Evolutionary conservation across 2,797 vertebrate species (phyloP).

Genomic region (Aselliscus stoliczkanus): DNA sequence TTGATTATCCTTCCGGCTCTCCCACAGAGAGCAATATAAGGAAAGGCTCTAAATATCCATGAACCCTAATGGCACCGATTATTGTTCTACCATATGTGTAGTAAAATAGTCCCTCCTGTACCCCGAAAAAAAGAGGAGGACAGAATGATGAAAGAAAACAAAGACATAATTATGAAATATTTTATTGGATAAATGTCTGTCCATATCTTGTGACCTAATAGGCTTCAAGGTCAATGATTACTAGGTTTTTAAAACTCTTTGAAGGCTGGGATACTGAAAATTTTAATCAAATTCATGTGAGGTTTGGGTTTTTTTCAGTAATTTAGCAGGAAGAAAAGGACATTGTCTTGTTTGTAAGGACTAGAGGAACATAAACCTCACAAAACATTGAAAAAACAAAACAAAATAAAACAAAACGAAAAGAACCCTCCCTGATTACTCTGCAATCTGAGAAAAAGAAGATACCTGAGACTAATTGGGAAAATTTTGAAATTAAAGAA

Average conservation of each 20-base stretch:
- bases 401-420: neutral
- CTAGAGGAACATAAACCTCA: neutral
- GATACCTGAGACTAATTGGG: neutral
- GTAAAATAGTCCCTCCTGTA: neutral
- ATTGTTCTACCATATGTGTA: neutral
- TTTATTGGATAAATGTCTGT: neutral
- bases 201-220: neutral
- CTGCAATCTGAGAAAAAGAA: neutral
- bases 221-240: neutral
- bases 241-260: neutral
- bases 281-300: neutral
- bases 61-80: neutral
- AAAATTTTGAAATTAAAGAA: neutral
- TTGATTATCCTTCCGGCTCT: neutral
- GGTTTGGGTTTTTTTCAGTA: neutral
- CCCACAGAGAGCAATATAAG: neutral
- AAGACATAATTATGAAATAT: neutral
- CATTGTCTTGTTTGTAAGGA: neutral
- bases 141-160: neutral
- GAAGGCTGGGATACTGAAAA: neutral
- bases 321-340: neutral
- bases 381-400: neutral
- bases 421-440: neutral
- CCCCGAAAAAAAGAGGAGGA: neutral
- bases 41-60: neutral